Percentiles rank a stretch among this genome's conserved stretches.
These are phyloP conservation scores for Drosophila malerkotliana DNA, from an alignment of 1,140 invertebrate genomes.

Conservation along the genomic window DNA sequence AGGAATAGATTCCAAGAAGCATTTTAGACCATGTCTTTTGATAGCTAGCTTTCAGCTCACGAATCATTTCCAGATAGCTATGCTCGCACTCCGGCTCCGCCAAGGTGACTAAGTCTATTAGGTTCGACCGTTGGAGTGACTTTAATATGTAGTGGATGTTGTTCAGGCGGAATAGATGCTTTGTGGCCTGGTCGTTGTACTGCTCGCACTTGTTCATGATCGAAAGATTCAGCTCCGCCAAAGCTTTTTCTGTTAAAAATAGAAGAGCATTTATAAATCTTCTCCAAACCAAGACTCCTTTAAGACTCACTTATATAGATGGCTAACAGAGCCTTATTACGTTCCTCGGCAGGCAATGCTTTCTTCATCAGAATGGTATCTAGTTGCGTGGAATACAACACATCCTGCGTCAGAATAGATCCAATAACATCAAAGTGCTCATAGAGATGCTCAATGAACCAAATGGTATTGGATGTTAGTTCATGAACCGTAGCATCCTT, in stretches of 20 bases:
- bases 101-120: slow-evolving; percentile 91
- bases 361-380: slow-evolving; percentile 84
- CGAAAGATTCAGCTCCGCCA: slow-evolving; percentile 93
- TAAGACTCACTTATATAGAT: slow-evolving; percentile 89
- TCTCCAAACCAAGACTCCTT: background rate
- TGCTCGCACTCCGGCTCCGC: slow-evolving; percentile 93
- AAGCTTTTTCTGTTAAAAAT: slow-evolving; percentile 89
- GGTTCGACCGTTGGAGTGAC: slow-evolving; percentile 91
- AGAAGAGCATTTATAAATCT: background rate
- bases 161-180: slow-evolving; percentile 94
- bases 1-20: slow-evolving; percentile 88
- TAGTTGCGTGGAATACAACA: slow-evolving; percentile 85
- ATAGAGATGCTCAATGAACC: slow-evolving; percentile 93
- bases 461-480: slow-evolving; percentile 95
- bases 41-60: slow-evolving; percentile 79
- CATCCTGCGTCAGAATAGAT: slow-evolving; percentile 87
- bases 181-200: slow-evolving; percentile 92
- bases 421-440: slow-evolving; percentile 91
- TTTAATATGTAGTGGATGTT: slow-evolving; percentile 95
- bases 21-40: slow-evolving; percentile 90
- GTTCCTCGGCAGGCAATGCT: slow-evolving; percentile 84
- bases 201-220: slow-evolving; percentile 93
- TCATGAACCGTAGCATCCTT: slow-evolving; percentile 98
- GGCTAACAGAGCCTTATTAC: slow-evolving; percentile 88
- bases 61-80: slow-evolving; percentile 90